Conservation (phyloP, 2,797 vertebrate species). For the Ctenosaura bakeri region DNA sequence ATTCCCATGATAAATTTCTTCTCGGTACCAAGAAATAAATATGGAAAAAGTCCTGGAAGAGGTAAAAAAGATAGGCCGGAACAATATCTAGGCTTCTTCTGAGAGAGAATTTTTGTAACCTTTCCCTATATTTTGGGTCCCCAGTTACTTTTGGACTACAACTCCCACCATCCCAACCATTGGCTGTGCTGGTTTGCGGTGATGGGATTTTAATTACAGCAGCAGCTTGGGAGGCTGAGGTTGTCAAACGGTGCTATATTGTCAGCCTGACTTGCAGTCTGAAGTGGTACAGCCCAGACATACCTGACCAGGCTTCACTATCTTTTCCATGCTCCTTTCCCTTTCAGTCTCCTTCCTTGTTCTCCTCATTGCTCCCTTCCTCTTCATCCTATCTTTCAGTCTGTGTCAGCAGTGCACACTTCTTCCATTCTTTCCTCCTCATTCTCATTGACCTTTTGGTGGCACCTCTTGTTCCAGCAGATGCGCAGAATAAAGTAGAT, state of each 20-base stretch:
- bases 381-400: constrained; percentile 16
- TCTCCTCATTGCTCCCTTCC: too few relatives aligned
- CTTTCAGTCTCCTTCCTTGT: neutral
- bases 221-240: neutral
- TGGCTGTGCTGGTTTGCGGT: neutral
- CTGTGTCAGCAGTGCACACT: neutral
- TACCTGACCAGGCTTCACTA: neutral
- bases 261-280: neutral
- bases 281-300: neutral
- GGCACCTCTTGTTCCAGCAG: constrained; percentile 37
- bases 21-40: neutral
- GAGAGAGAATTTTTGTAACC: neutral
- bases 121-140: neutral
- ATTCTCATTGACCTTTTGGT: neutral
- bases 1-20: neutral
- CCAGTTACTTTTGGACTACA: neutral
- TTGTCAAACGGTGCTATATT: neutral
- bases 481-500: constrained; percentile 22
- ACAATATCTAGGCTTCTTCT: neutral
- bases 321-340: neutral
- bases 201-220: neutral
- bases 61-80: too few relatives aligned
- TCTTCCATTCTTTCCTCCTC: neutral
- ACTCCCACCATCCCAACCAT: neutral
- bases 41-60: neutral